Evolutionary conservation across 2,888 invertebrate genomes (phyloP).

Genomic region (Heliconius sara): DNA sequence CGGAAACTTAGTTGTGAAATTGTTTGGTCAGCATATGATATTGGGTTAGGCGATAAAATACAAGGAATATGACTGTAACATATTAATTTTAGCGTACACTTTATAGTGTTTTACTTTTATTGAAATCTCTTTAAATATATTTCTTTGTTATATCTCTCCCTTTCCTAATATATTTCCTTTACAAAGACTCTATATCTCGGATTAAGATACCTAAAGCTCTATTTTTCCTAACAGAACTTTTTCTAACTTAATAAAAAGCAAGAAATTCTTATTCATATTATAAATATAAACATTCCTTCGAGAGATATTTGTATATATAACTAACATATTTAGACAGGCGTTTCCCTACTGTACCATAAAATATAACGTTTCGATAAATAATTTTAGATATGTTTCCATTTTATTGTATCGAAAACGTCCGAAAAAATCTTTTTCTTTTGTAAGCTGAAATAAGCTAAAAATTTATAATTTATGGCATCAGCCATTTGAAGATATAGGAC

Average conservation of each 20-base stretch:
- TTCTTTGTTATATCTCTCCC: no score
- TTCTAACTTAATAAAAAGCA: no score
- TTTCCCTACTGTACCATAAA: background rate
- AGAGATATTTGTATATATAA: constrained; percentile 1
- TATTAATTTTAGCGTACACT: constrained; percentile 3
- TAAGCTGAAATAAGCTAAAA: no score
- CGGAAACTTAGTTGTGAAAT: constrained; percentile 31
- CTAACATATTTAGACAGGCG: constrained; percentile 5
- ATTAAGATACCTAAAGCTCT: background rate
- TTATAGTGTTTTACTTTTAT: background rate
- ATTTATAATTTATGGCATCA: no score
- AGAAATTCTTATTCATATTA: no score
- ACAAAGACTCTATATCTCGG: no score
- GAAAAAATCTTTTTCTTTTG: background rate
- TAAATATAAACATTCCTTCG: background rate
- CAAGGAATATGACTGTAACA: background rate
- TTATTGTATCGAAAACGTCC: background rate
- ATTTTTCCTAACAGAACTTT: background rate
- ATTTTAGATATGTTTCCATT: background rate
- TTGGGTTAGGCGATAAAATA: constrained; percentile 19
- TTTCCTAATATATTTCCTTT: no score
- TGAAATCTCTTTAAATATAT: no score
- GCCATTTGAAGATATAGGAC: no score
- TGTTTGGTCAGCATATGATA: constrained; percentile 25
- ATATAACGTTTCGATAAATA: background rate